Conservation (phyloP, 1,140 invertebrate species). For the Coenobita brevimanus region DNA sequence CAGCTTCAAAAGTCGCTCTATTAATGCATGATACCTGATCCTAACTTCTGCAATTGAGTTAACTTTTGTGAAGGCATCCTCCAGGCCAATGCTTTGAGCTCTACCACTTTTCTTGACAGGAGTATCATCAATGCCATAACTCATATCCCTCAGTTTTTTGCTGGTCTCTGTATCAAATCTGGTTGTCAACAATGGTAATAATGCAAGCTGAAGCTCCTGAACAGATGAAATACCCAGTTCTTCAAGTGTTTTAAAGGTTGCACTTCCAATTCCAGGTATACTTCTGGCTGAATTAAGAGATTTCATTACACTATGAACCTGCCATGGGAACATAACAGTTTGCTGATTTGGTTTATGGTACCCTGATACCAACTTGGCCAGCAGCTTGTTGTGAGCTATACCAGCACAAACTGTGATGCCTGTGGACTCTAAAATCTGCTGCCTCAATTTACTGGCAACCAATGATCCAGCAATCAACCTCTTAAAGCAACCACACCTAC, state of each 20-base stretch:
- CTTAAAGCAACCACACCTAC: constrained; percentile 82
- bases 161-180: constrained; percentile 81
- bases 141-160: constrained; percentile 80
- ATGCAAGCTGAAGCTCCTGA: constrained; percentile 79
- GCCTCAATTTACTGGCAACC: constrained; percentile 82
- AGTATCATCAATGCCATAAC: constrained; percentile 81
- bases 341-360: constrained; percentile 87
- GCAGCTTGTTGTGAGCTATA: constrained; percentile 86
- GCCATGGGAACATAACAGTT: constrained; percentile 83
- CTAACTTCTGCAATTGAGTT: constrained; percentile 82
- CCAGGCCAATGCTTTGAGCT: constrained; percentile 82
- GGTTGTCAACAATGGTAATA: constrained; percentile 77
- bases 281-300: constrained; percentile 76
- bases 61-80: constrained; percentile 83
- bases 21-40: constrained; percentile 79
- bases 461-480: constrained; percentile 80
- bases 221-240: constrained; percentile 80
- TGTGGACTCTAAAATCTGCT: constrained; percentile 79
- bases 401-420: constrained; percentile 87
- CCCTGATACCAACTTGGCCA: constrained; percentile 84
- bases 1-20: constrained; percentile 81
- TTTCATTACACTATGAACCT: constrained; percentile 79
- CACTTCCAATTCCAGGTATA: constrained; percentile 84
- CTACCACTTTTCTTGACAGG: constrained; percentile 81
- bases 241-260: constrained; percentile 79